Base-by-base conservation (phyloP, 2,888 invertebrate species). In the Steromphala cineraria region DNA sequence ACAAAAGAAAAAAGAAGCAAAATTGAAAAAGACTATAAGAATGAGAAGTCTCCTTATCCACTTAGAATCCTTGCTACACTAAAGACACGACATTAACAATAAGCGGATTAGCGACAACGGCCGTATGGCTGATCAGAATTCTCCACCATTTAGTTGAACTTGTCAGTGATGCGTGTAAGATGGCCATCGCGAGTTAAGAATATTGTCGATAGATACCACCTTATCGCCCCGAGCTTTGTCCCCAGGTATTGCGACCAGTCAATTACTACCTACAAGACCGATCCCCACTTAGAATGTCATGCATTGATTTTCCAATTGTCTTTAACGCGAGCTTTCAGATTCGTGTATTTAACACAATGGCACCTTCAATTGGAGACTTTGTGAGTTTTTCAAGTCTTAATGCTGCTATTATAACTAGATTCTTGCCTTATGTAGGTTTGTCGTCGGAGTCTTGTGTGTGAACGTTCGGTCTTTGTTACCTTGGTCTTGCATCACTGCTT, bases 351-450 rank as follows among this genome's bases (percentile, higher is more conserved):
- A 36, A 71, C 71, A 71, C 40, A 71, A 71, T 71, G 19, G 36
- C 19, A 71, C 71, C 36, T 36, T 31, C 19, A 71, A 19, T 36
- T 36, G 36, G 71, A 71, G 40, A 36, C 13, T 71, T 71, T 71
- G 71, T 71, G 71, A 71, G 71, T 71, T 71, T 71, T 71, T 71
- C 71, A 71, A 71, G 40, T 71, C 71, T 71, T 71, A 71, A 71
- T 71, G 71, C 71, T 36, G 36, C 28, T 24, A 71, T 71, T 71
- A 40, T 71, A 10, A 31, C 19, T 7, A 15, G 36, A 71, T 71
- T 36, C 36, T 71, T 71, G 36, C 36, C 71, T 71, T 71, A 71
- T 71, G 71, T 71, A n/a, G 71, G 71, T 71, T 71, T 19, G 36
- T 71, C 36, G 36, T 71, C 40, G 36, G 36, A 36, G 28, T 71